Conservation (phyloP, 1,140 invertebrate species). For the Pseudomyrmex flavicornis region DNA sequence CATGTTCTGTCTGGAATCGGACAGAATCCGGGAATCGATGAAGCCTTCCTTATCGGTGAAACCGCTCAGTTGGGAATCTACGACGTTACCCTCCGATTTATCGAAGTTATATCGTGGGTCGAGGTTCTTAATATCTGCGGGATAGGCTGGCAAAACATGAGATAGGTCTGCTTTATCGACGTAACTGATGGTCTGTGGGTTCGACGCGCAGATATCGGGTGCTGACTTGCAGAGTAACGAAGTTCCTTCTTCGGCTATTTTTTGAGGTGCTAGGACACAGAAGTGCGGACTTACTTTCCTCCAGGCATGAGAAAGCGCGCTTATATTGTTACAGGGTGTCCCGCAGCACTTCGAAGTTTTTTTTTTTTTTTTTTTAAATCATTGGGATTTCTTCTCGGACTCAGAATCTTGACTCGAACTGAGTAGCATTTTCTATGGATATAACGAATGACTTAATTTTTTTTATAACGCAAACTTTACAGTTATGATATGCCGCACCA, state of each 20-base stretch:
- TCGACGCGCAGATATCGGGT: constrained; percentile 84
- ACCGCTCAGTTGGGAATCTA: constrained; percentile 82
- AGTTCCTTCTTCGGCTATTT: constrained; percentile 82
- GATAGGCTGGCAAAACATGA: constrained; percentile 82
- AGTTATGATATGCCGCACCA: neutral
- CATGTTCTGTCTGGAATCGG: constrained; percentile 83
- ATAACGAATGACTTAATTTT: constrained; percentile 3
- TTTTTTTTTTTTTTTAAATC: neutral
- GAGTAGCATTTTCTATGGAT: constrained; percentile 17
- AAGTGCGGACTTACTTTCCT: constrained; percentile 25
- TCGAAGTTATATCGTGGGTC: constrained; percentile 81
- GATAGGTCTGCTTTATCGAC: constrained; percentile 83
- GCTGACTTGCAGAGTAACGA: constrained; percentile 83
- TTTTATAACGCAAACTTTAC: constrained; percentile 2
- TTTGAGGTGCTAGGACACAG: constrained; percentile 74
- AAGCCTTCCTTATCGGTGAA: constrained; percentile 84
- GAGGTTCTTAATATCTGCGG: constrained; percentile 74
- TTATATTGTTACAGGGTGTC: constrained; percentile 47
- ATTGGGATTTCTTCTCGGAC: constrained; percentile 8
- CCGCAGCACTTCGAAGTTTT: constrained; percentile 16
- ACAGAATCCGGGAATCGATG: constrained; percentile 82
- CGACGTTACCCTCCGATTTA: constrained; percentile 80
- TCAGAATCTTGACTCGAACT: no score
- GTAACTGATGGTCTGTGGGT: constrained; percentile 83
- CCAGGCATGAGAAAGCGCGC: constrained; percentile 25